phyloP scores from a whole-genome alignment of 2,888 invertebrate genomes.

The Aspidiotus destructor region DNA sequence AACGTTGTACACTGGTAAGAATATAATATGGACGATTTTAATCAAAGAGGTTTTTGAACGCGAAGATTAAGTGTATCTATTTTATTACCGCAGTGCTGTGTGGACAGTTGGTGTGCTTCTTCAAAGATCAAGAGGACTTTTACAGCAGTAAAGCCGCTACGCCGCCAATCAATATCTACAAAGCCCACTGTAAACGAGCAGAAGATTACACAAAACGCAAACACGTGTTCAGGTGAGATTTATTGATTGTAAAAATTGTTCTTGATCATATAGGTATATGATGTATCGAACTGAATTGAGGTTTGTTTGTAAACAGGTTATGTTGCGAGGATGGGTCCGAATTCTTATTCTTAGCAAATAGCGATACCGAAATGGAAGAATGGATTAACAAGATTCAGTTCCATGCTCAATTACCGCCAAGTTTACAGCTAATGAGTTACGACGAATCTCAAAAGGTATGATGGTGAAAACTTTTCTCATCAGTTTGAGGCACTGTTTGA shows the following conservation, averaged over 20 bases:
- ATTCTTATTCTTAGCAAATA: conserved; percentile 74
- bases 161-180: conserved; percentile 64
- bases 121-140: conserved; percentile 89
- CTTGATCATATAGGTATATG: no score
- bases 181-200: conserved; percentile 75
- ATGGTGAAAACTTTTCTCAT: no score
- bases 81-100: conserved; percentile 60
- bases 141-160: conserved; percentile 76
- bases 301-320: conserved; percentile 47
- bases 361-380: conserved; percentile 65
- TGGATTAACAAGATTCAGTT: conserved; percentile 89
- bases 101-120: conserved; percentile 94
- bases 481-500: no score
- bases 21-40: neutral
- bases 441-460: conserved; percentile 55
- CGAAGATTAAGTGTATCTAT: neutral
- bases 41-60: neutral
- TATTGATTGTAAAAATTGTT: no score
- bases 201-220: conserved; percentile 93
- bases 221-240: conserved; percentile 59
- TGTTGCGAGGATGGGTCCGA: conserved; percentile 83
- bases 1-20: conserved; percentile 63
- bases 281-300: no score
- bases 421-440: conserved; percentile 75
- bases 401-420: conserved; percentile 84